Percentiles rank a stretch among this genome's conserved stretches.
These are phyloP conservation scores for Sebastes goodei DNA, from an alignment of 2,797 vertebrate species.

Conservation along the genomic window DNA sequence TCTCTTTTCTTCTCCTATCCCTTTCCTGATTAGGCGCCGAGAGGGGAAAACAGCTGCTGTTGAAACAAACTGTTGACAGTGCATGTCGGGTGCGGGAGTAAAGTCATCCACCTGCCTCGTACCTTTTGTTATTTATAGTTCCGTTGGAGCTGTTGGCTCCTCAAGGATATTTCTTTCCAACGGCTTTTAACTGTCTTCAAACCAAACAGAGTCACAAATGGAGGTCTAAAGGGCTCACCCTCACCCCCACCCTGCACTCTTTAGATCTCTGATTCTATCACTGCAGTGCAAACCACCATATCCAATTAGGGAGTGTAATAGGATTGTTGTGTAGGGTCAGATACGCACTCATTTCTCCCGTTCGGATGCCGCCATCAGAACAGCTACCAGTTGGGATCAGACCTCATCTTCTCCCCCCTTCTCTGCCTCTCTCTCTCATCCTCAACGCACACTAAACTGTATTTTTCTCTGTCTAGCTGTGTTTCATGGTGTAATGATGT, in stretches of 20 bases:
- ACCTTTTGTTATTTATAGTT: slow-evolving; percentile 52
- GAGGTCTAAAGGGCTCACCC: slow-evolving; percentile 21
- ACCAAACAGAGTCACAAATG: slow-evolving; percentile 34
- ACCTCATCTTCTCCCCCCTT: background rate
- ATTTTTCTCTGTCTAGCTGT: slow-evolving; percentile 27
- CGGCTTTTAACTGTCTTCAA: slow-evolving; percentile 21
- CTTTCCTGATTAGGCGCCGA: slow-evolving; percentile 24
- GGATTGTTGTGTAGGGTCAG: slow-evolving; percentile 55
- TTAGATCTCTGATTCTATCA: slow-evolving; percentile 64
- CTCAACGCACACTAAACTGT: background rate
- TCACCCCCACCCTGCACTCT: background rate
- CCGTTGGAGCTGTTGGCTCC: slow-evolving; percentile 13
- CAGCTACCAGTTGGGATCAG: slow-evolving; percentile 22
- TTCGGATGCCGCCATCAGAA: slow-evolving; percentile 12
- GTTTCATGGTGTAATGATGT: slow-evolving; percentile 59
- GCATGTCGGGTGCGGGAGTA: slow-evolving; percentile 9
- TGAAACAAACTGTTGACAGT: slow-evolving; percentile 55
- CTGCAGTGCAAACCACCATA: slow-evolving; percentile 46
- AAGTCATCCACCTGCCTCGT: slow-evolving; percentile 51
- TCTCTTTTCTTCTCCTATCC: slow-evolving; percentile 10
- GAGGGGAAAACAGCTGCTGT: slow-evolving; percentile 42
- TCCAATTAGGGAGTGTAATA: slow-evolving; percentile 69
- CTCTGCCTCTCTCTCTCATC: background rate
- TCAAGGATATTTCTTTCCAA: slow-evolving; percentile 28
- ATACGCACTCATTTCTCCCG: slow-evolving; percentile 44